phyloP scores from a whole-genome alignment of 2,797 vertebrate genomes.

The Zalophus californianus region DNA sequence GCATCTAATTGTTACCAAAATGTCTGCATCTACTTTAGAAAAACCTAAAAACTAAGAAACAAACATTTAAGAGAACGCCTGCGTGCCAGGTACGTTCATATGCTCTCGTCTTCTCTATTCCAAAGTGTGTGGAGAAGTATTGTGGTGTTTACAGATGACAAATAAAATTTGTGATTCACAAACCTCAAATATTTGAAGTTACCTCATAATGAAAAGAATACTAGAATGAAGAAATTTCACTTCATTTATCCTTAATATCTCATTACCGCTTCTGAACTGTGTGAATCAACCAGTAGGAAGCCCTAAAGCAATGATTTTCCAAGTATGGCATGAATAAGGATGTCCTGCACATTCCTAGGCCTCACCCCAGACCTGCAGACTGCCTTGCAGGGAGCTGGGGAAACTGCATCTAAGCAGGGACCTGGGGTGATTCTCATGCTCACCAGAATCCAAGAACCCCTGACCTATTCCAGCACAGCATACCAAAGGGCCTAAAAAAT shows the following conservation, averaged over 20 bases:
- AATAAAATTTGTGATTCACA: background rate
- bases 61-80: background rate
- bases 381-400: background rate
- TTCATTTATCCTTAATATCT: background rate
- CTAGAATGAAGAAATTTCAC: background rate
- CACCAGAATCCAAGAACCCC: background rate
- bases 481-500: background rate
- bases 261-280: background rate
- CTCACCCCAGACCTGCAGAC: background rate
- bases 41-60: conserved; percentile 22
- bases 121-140: background rate
- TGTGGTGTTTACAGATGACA: background rate
- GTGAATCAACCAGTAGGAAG: background rate
- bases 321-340: background rate
- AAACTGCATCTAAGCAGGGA: background rate
- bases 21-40: background rate
- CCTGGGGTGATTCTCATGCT: background rate
- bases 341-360: background rate
- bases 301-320: background rate
- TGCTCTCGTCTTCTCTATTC: background rate
- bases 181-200: background rate
- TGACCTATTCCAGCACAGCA: background rate
- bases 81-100: background rate
- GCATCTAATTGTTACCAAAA: background rate
- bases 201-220: background rate